A percentile compares a stretch with the other conserved stretches of the same genome.
Evolutionary conservation across 1,140 invertebrate genomes (phyloP).

Genomic region (Pomacea maculata): DNA sequence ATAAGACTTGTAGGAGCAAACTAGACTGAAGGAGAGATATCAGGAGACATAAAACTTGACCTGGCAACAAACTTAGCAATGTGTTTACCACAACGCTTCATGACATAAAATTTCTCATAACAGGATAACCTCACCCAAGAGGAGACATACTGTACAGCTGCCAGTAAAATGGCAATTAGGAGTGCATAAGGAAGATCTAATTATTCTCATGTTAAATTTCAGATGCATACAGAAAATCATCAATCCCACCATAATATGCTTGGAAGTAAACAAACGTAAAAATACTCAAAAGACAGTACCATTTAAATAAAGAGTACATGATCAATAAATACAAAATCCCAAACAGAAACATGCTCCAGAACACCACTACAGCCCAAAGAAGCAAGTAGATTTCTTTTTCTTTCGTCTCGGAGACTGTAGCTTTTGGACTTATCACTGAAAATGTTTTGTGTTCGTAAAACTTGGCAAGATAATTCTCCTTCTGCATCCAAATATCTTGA

Average conservation of each 20-base stretch:
- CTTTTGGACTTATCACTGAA: slow-evolving; percentile 9
- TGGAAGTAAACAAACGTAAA: slow-evolving; percentile 29
- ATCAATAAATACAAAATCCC: slow-evolving; percentile 25
- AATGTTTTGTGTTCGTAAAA: slow-evolving; percentile 46
- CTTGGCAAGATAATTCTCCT: slow-evolving; percentile 47
- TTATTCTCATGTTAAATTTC: not conserved
- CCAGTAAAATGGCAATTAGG: too few species aligned
- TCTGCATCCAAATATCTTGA: slow-evolving; percentile 46
- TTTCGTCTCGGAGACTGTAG: not conserved
- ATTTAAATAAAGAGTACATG: slow-evolving; percentile 24
- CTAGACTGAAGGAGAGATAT: too few species aligned
- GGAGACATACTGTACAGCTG: too few species aligned
- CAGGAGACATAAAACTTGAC: too few species aligned
- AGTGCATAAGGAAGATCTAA: too few species aligned
- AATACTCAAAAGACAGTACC: slow-evolving; percentile 28
- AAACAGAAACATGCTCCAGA: slow-evolving; percentile 35
- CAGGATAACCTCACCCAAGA: too few species aligned
- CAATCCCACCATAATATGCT: slow-evolving; percentile 30
- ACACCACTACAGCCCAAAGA: slow-evolving; percentile 25
- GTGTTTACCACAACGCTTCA: too few species aligned
- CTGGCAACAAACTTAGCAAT: too few species aligned
- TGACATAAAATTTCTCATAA: too few species aligned
- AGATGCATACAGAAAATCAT: slow-evolving; percentile 27
- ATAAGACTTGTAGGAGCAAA: too few species aligned
- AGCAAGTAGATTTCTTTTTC: slow-evolving; percentile 8